phyloP scores from a whole-genome alignment of 1,140 invertebrate genomes.

The Leptinotarsa lineolata region DNA sequence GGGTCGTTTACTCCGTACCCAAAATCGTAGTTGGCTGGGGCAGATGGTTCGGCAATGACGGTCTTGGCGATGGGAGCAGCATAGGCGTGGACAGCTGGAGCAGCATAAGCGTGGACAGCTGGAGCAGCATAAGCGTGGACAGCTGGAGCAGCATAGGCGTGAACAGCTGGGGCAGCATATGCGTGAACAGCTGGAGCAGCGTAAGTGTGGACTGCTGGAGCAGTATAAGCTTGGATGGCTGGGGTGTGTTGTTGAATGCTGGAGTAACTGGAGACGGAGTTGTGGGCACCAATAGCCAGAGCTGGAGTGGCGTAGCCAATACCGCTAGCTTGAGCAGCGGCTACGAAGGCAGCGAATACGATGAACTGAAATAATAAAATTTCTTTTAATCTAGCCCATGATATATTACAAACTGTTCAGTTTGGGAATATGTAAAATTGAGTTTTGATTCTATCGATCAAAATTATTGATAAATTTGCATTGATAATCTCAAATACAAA shows the following conservation, averaged over 20 bases:
- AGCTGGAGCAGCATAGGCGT: not conserved
- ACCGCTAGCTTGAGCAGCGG: constrained; percentile 56
- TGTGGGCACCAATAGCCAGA: constrained; percentile 34
- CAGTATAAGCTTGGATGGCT: constrained; percentile 45
- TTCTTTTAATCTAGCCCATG: not conserved
- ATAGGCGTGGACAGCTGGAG: too few species aligned
- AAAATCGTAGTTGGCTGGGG: constrained; percentile 39
- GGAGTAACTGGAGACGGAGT: constrained; percentile 7
- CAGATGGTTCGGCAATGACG: constrained; percentile 34
- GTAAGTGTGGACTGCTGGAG: constrained; percentile 5
- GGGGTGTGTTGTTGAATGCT: constrained; percentile 30
- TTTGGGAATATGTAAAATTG: not conserved
- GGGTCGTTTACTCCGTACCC: constrained; percentile 53
- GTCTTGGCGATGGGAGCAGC: constrained; percentile 16
- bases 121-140: constrained; percentile 12
- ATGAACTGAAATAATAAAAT: constrained; percentile 30
- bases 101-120: too few species aligned
- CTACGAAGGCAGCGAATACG: constrained; percentile 33
- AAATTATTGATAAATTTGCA: not conserved
- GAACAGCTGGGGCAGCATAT: constrained; percentile 4
- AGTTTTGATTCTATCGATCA: not conserved
- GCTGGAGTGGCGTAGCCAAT: constrained; percentile 35
- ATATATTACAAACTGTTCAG: not conserved
- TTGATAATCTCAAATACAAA: too few species aligned
- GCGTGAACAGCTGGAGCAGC: constrained; percentile 15